phyloP scores from a whole-genome alignment of 2,113 vertebrate species.

The Scatophagus argus region DNA sequence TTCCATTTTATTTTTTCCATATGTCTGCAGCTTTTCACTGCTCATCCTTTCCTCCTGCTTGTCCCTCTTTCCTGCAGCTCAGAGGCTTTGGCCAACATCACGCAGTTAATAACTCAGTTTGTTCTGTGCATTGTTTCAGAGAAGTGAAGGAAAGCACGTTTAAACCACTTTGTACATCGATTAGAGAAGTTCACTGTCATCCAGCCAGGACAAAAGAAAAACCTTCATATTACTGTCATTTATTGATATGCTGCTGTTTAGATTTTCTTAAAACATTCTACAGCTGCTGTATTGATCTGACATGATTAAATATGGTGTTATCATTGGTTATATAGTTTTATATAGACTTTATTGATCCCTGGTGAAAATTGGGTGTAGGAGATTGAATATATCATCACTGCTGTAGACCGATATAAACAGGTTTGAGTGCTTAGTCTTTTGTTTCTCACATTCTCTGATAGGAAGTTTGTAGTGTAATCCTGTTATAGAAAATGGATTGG shows the following conservation, averaged over 20 bases:
- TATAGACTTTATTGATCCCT: background rate
- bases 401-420: background rate
- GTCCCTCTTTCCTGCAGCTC: background rate
- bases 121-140: background rate
- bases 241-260: background rate
- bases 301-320: background rate
- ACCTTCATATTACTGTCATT: background rate
- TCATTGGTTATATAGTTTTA: background rate
- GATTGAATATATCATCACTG: background rate
- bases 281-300: background rate
- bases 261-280: background rate
- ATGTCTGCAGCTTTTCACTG: background rate
- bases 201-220: background rate
- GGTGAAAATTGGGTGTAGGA: too few species aligned
- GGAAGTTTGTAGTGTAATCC: background rate
- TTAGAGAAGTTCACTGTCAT: background rate
- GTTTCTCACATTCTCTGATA: background rate
- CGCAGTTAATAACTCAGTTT: background rate
- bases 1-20: background rate
- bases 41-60: conserved; percentile 1
- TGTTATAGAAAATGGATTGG: background rate
- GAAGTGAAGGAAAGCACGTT: background rate
- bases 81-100: background rate
- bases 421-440: background rate
- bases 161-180: background rate